These are phyloP conservation scores for Taenaris catops DNA, from an alignment of 2,888 invertebrate genomes.

Conservation along the genomic window DNA sequence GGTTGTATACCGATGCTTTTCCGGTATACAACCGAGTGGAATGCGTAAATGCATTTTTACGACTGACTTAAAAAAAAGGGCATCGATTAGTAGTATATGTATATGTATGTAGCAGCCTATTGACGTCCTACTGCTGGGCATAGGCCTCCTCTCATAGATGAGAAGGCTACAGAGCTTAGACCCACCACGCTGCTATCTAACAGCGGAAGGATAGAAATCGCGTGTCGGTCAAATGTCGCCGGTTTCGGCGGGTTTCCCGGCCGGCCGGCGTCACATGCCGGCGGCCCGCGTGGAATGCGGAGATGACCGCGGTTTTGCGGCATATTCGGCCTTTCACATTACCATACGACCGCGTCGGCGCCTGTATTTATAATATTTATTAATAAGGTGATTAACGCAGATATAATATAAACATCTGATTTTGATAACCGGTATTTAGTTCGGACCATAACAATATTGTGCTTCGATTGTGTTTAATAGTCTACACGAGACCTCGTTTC, in stretches of 20 bases:
- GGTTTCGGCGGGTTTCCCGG: slow-evolving; percentile 51
- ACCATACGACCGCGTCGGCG: slow-evolving; percentile 51
- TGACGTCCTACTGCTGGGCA: too few relatives aligned
- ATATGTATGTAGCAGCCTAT: too few relatives aligned
- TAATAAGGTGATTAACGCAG: slow-evolving; percentile 23
- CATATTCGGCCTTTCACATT: slow-evolving; percentile 49
- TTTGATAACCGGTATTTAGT: slow-evolving; percentile 25
- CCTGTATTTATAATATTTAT: slow-evolving; percentile 24
- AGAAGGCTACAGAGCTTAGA: too few relatives aligned
- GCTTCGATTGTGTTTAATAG: not conserved
- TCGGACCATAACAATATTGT: slow-evolving; percentile 31
- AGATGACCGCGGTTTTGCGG: slow-evolving; percentile 62
- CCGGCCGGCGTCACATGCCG: slow-evolving; percentile 40
- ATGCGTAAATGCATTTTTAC: too few relatives aligned
- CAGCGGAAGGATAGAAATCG: slow-evolving; percentile 34
- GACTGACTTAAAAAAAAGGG: too few relatives aligned
- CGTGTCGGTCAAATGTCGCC: slow-evolving; percentile 9
- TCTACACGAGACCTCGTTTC: slow-evolving; percentile 12
- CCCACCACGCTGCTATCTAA: too few relatives aligned
- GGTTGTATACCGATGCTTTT: too few relatives aligned
- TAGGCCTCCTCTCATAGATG: too few relatives aligned
- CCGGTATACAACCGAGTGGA: too few relatives aligned
- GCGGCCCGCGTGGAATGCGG: slow-evolving; percentile 62
- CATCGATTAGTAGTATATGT: too few relatives aligned
- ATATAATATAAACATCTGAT: slow-evolving; percentile 29